Base-by-base conservation (phyloP, 37 sponge, comb jelly and placozoan genomes). In the Crambe crambe region DNA sequence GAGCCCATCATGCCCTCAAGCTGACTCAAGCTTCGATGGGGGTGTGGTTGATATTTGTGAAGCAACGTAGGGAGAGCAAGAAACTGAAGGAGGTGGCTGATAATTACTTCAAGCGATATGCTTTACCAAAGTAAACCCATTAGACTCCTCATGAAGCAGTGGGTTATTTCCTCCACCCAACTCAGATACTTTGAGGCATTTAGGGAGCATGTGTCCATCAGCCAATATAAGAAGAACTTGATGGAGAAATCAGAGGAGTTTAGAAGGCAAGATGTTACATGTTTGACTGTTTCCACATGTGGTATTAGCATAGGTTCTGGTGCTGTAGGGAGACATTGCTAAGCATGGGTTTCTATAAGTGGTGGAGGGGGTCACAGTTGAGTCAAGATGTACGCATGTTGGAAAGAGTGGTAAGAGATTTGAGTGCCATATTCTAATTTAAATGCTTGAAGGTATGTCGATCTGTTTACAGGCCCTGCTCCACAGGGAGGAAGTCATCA, bases 301-400 rank as follows among this genome's bases (percentile, higher is more conserved):
- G 2, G 34, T 66, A 25, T 66, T 10, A 12, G 59, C 21, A 26
- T 58, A 3, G 21, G 59, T 26, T 23, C 21, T 58, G 59, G 3
- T 2, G 21, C 18, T 58, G 59, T 58, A 85, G 88, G 72, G 74
- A 82, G 41, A 83, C 37, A 20, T 58, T 89, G 37, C 63, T 82
- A 30, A 25, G 36, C 10, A 82, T 82, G 79, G 83, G 38, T 15
- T 89, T 89, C 74, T 78, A 82, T 58, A 54, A 78, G 66, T 89
- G 89, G 89, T 77, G 79, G 83, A 83, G 79, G 37, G 79, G 2
- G 37, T 73, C 40, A n/a, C 66, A 67, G 29, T 61, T 78, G 0
- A 77, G 79, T 31, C 84, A 78, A 36, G 79, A 89, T 47, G 37
- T 72, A 2, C 68, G 83, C 22, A 66, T 82, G 74, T 23, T 83